Base-by-base conservation (phyloP, 2,888 invertebrate genomes). In the Chymomyza procnemis region DNA sequence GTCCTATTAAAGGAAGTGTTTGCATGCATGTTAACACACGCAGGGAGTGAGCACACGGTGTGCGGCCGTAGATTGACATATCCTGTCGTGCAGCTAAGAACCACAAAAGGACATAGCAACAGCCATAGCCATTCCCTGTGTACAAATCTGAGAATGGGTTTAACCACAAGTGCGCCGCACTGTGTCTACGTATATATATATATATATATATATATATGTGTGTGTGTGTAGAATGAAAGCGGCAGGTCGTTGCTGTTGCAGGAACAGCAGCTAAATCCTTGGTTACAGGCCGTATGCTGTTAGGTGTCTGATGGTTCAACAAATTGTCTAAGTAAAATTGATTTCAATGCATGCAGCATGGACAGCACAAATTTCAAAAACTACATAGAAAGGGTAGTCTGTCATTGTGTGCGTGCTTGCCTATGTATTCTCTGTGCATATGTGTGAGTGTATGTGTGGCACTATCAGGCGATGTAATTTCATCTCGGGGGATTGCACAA, bases 341-440 rank as follows among this genome's bases (percentile, higher is more conserved):
- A 74, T 73, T 65, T 65, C 65, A 65, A 74, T 74, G 70, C 74
- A 69, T 8, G 16, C 3, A 21, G 4, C 18, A 21, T 21, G 18
- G 54, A 54, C 21, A 54, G 14, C 14, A 56, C 26, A 30, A 56
- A 14, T 56, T 30, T 14, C 30, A 56, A 30, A 19, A 21, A 19
- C 26, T 22, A n/a, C 56, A 30, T 30, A 22, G 26, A 14, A 41
- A 41, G 34, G 34, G 3, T 26, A 2, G 6, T 2, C 8, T 26
- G 26, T n/a, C n/a, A n/a, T n/a, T n/a, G n/a, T n/a, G n/a, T n/a
- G n/a, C n/a, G n/a, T n/a, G n/a, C n/a, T n/a, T n/a, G n/a, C n/a
- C n/a, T n/a, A n/a, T n/a, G n/a, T n/a, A n/a, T n/a, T n/a, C n/a
- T n/a, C n/a, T 26, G 26, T 26, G 22, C 4, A 2, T 3, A 4